Conservation (phyloP, 2,113 vertebrate species). For the Catagonus wagneri region DNA sequence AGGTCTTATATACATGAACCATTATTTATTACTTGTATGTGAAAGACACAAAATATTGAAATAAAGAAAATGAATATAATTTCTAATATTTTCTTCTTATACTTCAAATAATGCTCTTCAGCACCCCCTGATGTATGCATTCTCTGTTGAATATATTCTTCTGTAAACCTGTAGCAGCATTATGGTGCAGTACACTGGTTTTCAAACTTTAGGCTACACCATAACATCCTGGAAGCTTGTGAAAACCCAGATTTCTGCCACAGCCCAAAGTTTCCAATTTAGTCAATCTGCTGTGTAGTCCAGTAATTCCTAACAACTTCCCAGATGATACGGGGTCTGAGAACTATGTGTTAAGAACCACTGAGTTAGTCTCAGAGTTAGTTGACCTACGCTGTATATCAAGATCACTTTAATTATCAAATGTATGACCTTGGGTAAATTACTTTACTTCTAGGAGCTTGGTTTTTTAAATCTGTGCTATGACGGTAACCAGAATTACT, state of each 20-base stretch:
- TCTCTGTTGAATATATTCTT: not conserved
- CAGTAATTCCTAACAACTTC: not conserved
- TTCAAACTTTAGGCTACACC: not conserved
- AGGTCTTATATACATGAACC: not conserved
- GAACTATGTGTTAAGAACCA: not conserved
- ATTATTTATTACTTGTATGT: not conserved
- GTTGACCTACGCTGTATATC: not conserved
- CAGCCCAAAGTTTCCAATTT: not conserved
- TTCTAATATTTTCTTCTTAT: not conserved
- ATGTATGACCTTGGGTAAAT: not conserved
- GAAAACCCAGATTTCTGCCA: not conserved
- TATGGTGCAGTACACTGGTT: not conserved
- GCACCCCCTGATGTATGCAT: not conserved
- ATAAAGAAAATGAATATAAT: not conserved
- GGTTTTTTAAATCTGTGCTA: not conserved
- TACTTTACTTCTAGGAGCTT: not conserved
- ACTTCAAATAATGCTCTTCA: not conserved
- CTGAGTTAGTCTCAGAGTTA: not conserved
- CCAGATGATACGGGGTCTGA: not conserved
- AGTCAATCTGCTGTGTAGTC: rapidly evolving
- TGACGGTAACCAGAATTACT: not conserved
- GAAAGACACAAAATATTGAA: not conserved
- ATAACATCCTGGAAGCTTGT: not conserved
- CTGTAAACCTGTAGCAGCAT: not conserved
- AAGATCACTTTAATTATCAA: not conserved